Evolutionary conservation across 2,113 vertebrate genomes (phyloP), one percentile per base, ranked within the genome.

Genomic region (Jacana jacana): DNA sequence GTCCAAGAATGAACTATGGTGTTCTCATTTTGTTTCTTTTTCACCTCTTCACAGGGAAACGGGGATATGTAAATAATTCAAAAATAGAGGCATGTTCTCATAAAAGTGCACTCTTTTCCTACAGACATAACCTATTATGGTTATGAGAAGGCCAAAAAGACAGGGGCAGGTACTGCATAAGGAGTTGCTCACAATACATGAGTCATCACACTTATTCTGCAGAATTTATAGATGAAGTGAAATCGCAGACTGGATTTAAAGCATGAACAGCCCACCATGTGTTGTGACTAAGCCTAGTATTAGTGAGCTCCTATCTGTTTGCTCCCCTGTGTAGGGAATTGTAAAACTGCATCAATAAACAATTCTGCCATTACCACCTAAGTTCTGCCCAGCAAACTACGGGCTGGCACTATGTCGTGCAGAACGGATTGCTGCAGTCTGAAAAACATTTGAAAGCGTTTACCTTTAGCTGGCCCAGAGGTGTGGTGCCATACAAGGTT

Each of bases 381-480:
- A 71, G n/a, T 61, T 85, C 33, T 84, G 66, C 58, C 91, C 81
- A 82, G 57, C 88, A 85, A 95, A 96, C 80, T 6, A 88, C 0
- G 72, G 86, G 85, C 73, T 92, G 87, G 95, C 86, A 94, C 33
- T 55, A 89, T 37, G 54, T n/a, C 0, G 28, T 79, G 97, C 69
- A 85, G 90, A 88, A 96, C 10, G 61, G 96, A 92, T 72, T 97
- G 96, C 86, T 82, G 92, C 91, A 96, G 88, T 93, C 97, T 93
- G 86, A 89, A 95, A 97, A 98, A 97, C 81, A 97, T 60, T 92
- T 97, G 93, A 96, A 97, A 97, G 70, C 87, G 92, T 97, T 98
- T 98, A 98, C 97, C 98, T 97, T 96, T 85, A 94, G 96, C 97
- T 97, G 96, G 97, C 97, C 96, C 98, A 94, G 96, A 96, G 97